Evolutionary conservation across 2,113 vertebrate genomes (phyloP).

Genomic region (Micronycteris hirsuta): DNA sequence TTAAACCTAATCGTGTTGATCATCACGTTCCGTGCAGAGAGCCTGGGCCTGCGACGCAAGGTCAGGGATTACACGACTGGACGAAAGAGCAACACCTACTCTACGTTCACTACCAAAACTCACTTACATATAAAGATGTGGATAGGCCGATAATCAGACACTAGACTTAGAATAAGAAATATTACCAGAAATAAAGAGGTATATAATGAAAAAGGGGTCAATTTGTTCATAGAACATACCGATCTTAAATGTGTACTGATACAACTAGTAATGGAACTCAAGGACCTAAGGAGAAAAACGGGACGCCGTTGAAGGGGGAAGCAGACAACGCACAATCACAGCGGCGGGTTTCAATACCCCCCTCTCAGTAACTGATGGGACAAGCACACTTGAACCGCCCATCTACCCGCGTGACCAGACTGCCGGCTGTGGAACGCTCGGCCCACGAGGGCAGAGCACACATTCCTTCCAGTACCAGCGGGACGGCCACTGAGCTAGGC

Average conservation of each 20-base stretch:
- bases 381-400: neutral
- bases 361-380: neutral
- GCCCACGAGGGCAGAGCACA: neutral
- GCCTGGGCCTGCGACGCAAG: neutral
- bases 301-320: neutral
- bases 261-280: neutral
- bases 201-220: neutral
- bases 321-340: neutral
- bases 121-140: neutral
- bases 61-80: neutral
- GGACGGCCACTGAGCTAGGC: neutral
- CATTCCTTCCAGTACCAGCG: neutral
- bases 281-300: neutral
- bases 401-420: neutral
- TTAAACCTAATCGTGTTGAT: neutral
- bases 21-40: neutral
- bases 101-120: neutral
- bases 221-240: neutral
- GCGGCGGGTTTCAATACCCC: neutral
- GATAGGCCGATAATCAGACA: neutral
- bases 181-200: neutral
- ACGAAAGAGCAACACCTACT: neutral
- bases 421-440: neutral
- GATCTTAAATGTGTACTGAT: neutral
- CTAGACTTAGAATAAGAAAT: neutral